Conservation (phyloP, 2,888 invertebrate species). For the Sarcophaga caerulescens region DNA sequence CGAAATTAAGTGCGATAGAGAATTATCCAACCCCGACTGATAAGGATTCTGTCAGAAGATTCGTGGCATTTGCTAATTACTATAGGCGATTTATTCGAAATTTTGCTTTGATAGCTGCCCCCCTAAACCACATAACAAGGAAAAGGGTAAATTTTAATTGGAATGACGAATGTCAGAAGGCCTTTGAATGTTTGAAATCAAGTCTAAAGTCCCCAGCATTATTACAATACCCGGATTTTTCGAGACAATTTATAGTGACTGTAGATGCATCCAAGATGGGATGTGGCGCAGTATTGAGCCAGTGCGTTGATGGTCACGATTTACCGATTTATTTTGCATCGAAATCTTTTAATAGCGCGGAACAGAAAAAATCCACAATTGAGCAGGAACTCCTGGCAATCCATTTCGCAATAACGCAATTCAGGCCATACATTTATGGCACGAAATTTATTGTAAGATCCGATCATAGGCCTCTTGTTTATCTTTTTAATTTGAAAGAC, state of each 20-base stretch:
- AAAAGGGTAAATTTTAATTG: background rate
- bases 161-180: background rate
- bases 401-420: slow-evolving; percentile 68
- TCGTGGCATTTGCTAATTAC: too few relatives aligned
- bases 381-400: background rate
- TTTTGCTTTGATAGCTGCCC: slow-evolving; percentile 32
- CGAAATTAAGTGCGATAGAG: too few relatives aligned
- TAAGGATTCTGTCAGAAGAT: too few relatives aligned
- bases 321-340: background rate
- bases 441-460: slow-evolving; percentile 65
- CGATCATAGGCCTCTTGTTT: slow-evolving; percentile 55
- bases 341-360: background rate
- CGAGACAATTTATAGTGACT: slow-evolving; percentile 25
- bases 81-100: slow-evolving; percentile 7
- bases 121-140: slow-evolving; percentile 10
- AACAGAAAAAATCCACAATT: slow-evolving; percentile 23
- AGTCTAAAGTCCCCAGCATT: slow-evolving; percentile 16
- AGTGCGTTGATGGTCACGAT: background rate
- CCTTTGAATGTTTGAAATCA: background rate
- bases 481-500: slow-evolving; percentile 70
- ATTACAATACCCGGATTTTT: slow-evolving; percentile 17
- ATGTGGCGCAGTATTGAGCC: background rate
- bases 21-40: too few relatives aligned
- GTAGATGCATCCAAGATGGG: slow-evolving; percentile 9
- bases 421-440: slow-evolving; percentile 64